Evolutionary conservation across 2,888 invertebrate species (phyloP), one percentile per base, ranked within the genome.

Genomic region (Diplazon laetatorius): DNA sequence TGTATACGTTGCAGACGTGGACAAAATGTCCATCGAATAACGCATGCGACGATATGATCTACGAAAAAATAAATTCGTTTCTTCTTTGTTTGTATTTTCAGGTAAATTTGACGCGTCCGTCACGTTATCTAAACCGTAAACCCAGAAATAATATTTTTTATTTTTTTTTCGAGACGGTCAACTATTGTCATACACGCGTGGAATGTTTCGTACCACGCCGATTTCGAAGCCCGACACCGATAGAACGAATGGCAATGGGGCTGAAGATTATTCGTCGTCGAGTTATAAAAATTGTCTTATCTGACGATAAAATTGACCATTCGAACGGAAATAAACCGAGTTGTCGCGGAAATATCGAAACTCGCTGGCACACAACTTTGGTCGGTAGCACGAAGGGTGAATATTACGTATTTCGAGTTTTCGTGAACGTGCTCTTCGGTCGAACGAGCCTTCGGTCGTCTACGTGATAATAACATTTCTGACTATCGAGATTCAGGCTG

Each of bases 201-300:
- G 37, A 65, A 48, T 48, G 10, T 8, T 14, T 4, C 44, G 20
- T 2, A 30, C 2, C 30, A 6, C 2, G 30, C 48, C 16, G 14
- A n/a, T 39, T 6, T 6, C 12, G 12, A 55, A 44, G 25, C 18
- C 50, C 50, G 10, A 52, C 20, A 48, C 46, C 18, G 20, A 20
- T 50, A 22, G n/a, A n/a, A 39, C 50, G 6, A 25, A 18, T 16
- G 10, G 5, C 0, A 30, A 5, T 16, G 4, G 2, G 22, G 16
- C 22, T 39, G 8, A n/a, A 30, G 14, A 20, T 25, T 14, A 39
- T 66, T 55, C 14, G 52, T 55, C 22, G 12, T 52, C 3, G 16
- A 55, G 42, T 42, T 55, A 18, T 66, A 55, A 55, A 66, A 55
- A 42, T 66, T 1, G 12, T 37, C 12, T 66, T 22, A 14, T 59